These are phyloP conservation scores for Podarcis siculus DNA, from an alignment of 2,797 vertebrate genomes.

Conservation along the genomic window DNA sequence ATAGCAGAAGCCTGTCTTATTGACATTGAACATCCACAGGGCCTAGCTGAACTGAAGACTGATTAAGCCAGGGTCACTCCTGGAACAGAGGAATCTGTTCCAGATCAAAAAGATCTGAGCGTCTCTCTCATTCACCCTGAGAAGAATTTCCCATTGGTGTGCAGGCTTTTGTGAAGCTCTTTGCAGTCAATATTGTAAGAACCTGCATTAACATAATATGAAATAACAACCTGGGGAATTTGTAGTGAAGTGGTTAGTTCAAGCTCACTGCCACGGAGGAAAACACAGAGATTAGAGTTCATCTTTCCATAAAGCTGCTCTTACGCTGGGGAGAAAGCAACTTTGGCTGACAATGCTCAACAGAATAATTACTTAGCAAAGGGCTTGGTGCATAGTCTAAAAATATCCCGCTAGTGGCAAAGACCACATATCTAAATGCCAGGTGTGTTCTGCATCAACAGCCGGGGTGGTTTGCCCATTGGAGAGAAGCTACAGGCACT, in stretches of 20 bases:
- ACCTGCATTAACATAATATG: slow-evolving; percentile 37
- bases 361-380: neutral
- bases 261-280: slow-evolving; percentile 17
- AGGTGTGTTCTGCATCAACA: neutral
- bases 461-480: neutral
- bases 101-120: slow-evolving; percentile 22
- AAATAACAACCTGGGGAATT: slow-evolving; percentile 41
- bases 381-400: neutral
- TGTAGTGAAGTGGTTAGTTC: slow-evolving; percentile 28
- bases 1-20: slow-evolving; percentile 29
- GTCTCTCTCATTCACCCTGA: neutral
- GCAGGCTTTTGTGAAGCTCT: slow-evolving; percentile 54
- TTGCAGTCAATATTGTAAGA: slow-evolving; percentile 39
- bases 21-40: slow-evolving; percentile 22
- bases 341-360: neutral
- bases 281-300: slow-evolving; percentile 4
- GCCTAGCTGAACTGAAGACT: neutral
- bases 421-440: neutral
- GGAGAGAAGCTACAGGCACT: neutral
- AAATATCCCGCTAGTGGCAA: neutral
- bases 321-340: neutral
- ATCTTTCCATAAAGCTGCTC: neutral
- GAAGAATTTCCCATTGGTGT: neutral
- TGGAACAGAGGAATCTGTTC: slow-evolving; percentile 1
- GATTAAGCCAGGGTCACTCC: neutral